Evolutionary conservation across 2,797 vertebrate species (phyloP), one percentile per base, ranked within the genome.

Genomic region (Pseudochromis fuscus): DNA sequence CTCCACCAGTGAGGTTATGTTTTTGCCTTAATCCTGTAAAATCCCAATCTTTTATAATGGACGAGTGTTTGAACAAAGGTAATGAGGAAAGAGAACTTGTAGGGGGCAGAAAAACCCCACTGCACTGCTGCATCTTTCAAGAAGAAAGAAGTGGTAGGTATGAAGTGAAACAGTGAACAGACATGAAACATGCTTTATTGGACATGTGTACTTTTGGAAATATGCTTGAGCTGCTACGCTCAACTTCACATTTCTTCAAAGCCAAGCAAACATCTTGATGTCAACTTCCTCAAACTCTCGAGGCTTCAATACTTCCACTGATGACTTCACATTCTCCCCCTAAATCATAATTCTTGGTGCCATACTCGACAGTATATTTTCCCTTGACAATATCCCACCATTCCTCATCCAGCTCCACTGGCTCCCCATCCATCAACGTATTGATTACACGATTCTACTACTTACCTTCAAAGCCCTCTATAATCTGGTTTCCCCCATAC

Each of bases 401-500:
- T 8, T 30, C 49, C 38, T 61, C 37, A 31, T 30, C 4, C 40
- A 55, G 37, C 45, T 58, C 23, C 21, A 7, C 44, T 1, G 19
- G 11, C 35, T 63, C 50, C 30, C 16, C 23, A 24, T 56, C 58
- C 69, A 57, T 72, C 50, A 55, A 46, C 57, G 44, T 57, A 57
- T 64, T 72, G 44, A 58, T 72, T 51, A 65, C 27, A 67, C 19
- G 31, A 37, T 37, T 60, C 51, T 28, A 15, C 38, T 9, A 55
- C 64, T 67, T 55, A 75, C 57, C 50, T 55, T 61, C 50, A 67
- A 67, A 61, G 70, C 25, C 40, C 28, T 42, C 44, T 28, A 15
- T 33, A 64, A 57, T 38, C 21, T 48, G 15, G 11, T 40, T n/a
- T 46, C 25, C 11, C 31, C 38, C 16, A 40, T 48, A 31, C 33